Evolutionary conservation across 1,140 invertebrate genomes (phyloP), one percentile per base, ranked within the genome.

Genomic region (Dendrolimus kikuchii): DNA sequence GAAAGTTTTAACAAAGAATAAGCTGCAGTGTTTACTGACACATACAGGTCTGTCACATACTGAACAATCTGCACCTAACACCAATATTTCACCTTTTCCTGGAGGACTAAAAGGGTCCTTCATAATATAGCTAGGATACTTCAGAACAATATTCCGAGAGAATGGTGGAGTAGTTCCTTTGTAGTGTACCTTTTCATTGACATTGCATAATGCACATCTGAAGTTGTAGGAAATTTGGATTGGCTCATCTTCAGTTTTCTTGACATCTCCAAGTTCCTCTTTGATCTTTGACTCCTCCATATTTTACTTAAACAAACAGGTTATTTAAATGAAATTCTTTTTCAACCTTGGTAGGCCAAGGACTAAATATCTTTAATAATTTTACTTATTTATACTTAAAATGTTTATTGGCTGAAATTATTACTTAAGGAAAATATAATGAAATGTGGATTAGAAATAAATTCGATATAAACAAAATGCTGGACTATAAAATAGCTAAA

Each of bases 101-200:
- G 90, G 88, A 2, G 91, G 82, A 69, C 90, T 90, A 70, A 96
- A 96, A 4, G 95, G 95, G 88, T 96, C 95, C 71, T 93, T 92
- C 89, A 95, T 94, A 0, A 95, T 77, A 77, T 93, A 97, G 57
- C 90, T 92, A 7, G 94, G 90, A 77, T 94, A 93, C 46, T 86
- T 79, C 57, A 94, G 91, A 6, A 92, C 75, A 41, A 89, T 71
- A 53, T 88, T 89, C 57, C 89, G 89, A 7, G 90, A 89, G 71
- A 94, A 95, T 4, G 93, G 91, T 44, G 94, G 93, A 62, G 88
- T 88, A 5, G 71, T 83, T 1, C 94, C 94, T 77, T 91, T 93
- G 68, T 94, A 95, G 58, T 95, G 89, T 55, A 91, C 94, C 47
- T 89, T 84, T 81, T 95, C 93, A 53, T 85, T 74, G 63, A 95